Conservation (phyloP, 1,140 invertebrate genomes). For the Drosophila nigrodunni region DNA sequence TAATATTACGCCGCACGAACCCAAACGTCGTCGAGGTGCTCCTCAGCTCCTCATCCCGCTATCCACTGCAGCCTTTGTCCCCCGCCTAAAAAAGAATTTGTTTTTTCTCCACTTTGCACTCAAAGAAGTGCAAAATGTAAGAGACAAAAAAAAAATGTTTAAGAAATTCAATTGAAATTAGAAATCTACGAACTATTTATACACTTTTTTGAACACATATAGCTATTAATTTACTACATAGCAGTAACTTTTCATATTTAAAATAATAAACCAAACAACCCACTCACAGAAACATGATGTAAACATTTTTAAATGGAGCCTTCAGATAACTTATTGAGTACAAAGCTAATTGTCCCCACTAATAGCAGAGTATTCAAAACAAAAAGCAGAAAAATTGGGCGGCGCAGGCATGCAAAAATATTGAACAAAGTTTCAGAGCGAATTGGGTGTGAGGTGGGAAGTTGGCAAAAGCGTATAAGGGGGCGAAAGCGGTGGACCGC, state of each 20-base stretch:
- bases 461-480: neutral
- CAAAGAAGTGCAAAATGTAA: slow-evolving; percentile 60
- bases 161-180: slow-evolving; percentile 43
- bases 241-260: neutral
- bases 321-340: neutral
- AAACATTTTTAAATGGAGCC: too few species aligned
- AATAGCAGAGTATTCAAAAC: slow-evolving; percentile 29
- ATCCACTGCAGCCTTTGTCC: neutral
- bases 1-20: slow-evolving; percentile 83
- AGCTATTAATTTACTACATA: too few species aligned
- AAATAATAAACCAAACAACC: neutral
- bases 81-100: slow-evolving; percentile 38
- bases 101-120: slow-evolving; percentile 54
- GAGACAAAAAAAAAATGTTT: slow-evolving; percentile 52
- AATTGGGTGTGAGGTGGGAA: slow-evolving; percentile 32
- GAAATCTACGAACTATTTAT: slow-evolving; percentile 4
- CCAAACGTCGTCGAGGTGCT: slow-evolving; percentile 75
- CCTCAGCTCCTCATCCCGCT: slow-evolving; percentile 23
- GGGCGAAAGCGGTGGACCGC: too few species aligned
- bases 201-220: neutral
- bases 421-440: slow-evolving; percentile 63
- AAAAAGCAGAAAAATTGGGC: slow-evolving; percentile 33
- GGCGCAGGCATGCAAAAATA: slow-evolving; percentile 63
- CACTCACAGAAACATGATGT: too few species aligned
- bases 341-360: neutral